These are phyloP conservation scores for Crematogaster levior DNA, from an alignment of 2,888 invertebrate genomes.

Conservation along the genomic window DNA sequence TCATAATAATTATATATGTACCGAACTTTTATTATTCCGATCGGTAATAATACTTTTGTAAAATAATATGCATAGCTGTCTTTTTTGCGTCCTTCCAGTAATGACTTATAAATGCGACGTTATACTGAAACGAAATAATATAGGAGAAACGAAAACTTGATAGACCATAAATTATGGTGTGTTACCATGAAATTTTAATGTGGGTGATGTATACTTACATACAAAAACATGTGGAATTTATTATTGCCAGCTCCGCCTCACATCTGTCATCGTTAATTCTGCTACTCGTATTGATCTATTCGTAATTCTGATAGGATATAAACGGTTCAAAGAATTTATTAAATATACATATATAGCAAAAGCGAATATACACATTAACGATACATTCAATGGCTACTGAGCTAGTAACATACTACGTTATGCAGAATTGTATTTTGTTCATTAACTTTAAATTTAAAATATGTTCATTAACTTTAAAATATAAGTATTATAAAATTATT, in stretches of 20 bases:
- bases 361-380: not conserved
- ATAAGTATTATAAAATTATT: not conserved
- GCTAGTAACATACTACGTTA: not conserved
- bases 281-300: not conserved
- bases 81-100: not conserved
- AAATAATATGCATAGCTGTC: not conserved
- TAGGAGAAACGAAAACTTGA: not conserved
- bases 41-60: conserved; percentile 5
- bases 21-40: not conserved
- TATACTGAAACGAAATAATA: not conserved
- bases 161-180: conserved; percentile 12
- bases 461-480: too few species aligned
- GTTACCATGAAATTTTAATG: conserved; percentile 38
- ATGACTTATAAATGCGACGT: not conserved
- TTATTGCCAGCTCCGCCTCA: not conserved
- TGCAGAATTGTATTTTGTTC: not conserved
- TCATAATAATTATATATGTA: conserved; percentile 15
- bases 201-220: not conserved
- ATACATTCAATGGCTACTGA: not conserved
- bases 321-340: not conserved
- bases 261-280: not conserved
- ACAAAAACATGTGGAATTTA: conserved; percentile 9
- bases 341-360: not conserved
- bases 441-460: not conserved
- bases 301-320: not conserved